Conservation (phyloP, 2,797 vertebrate species). For the Hybognathus amarus region DNA sequence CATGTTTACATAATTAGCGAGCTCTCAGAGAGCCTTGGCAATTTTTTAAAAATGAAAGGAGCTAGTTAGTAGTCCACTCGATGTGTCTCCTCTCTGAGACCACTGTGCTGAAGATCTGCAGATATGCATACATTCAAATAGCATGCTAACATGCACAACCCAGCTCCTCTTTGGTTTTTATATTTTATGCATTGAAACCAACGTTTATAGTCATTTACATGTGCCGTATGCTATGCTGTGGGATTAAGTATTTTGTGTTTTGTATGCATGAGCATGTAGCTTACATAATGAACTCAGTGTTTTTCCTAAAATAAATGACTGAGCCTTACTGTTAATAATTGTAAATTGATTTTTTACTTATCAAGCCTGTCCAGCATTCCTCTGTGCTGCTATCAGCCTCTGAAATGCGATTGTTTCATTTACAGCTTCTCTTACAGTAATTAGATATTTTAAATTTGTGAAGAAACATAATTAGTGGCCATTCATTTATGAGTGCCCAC, state of each 20-base stretch:
- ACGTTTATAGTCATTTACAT: background rate
- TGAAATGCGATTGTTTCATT: conserved; percentile 49
- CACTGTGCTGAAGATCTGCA: conserved; percentile 7
- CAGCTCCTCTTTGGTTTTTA: background rate
- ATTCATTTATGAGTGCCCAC: conserved; percentile 47
- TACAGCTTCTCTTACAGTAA: conserved; percentile 59
- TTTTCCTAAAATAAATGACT: conserved; percentile 53
- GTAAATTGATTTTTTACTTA: conserved; percentile 66
- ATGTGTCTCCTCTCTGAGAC: conserved; percentile 56
- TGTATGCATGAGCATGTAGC: conserved; percentile 25
- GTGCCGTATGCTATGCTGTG: background rate
- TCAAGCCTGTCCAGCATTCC: conserved; percentile 62
- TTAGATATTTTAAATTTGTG: conserved; percentile 54
- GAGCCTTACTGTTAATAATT: conserved; percentile 61
- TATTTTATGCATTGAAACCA: conserved; percentile 1
- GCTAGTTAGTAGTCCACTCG: conserved; percentile 73
- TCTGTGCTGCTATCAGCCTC: conserved; percentile 51
- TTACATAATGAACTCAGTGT: conserved; percentile 31
- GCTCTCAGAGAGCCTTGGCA: conserved; percentile 72
- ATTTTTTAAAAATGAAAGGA: conserved; percentile 75
- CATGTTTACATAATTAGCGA: conserved; percentile 82
- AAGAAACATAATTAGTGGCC: conserved; percentile 50
- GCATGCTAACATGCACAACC: background rate
- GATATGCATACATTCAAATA: conserved; percentile 23
- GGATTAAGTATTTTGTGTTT: conserved; percentile 23